Evolutionary conservation across 1,140 invertebrate genomes (phyloP), one percentile per base, ranked within the genome.

Genomic region (Hycleus phaleratus): DNA sequence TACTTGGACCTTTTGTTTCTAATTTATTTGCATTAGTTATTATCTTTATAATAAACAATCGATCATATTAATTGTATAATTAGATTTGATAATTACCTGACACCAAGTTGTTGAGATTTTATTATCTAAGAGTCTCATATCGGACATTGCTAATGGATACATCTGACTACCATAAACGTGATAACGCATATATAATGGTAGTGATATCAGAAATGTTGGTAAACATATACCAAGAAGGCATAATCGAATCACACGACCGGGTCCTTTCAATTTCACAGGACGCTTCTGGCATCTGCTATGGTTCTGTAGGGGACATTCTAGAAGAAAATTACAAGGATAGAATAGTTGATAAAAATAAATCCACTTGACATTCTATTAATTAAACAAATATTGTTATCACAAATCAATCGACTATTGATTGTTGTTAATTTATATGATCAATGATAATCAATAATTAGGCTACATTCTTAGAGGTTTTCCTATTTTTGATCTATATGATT

Each of bases 21-120:
- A 68, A 26, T 68, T 69, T 47, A 64, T 49, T 8, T 50, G 6
- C 25, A 56, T 48, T 48, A 4, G 7, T 32, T 32, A 12, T 24
- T 38, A 2, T 12, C 18, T 12, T 40, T 12, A 38, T 50, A 24
- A 8, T n/a, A 6, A 0, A 10, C 18, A 38, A 48, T n/a, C 7
- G 26, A 43, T 51, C 42, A 51, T 26, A 43, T 44, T 2, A 10
- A 49, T 32, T 24, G 9, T 26, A 55, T 39, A 3, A 51, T 45
- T 39, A 47, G 8, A 39, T 2, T 40, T 25, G 5, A 52, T 40
- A 46, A 55, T 60, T 64, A 71, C 87, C 80, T 89, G 85, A 68
- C 87, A 90, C 87, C 87, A 90, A 42, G 82, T 82, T 1, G 86
- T 87, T 0, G 87, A 90, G 40, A 88, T 80, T 71, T 79, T 81